Conservation (phyloP, 2,797 vertebrate genomes). For the Echeneis naucrates region DNA sequence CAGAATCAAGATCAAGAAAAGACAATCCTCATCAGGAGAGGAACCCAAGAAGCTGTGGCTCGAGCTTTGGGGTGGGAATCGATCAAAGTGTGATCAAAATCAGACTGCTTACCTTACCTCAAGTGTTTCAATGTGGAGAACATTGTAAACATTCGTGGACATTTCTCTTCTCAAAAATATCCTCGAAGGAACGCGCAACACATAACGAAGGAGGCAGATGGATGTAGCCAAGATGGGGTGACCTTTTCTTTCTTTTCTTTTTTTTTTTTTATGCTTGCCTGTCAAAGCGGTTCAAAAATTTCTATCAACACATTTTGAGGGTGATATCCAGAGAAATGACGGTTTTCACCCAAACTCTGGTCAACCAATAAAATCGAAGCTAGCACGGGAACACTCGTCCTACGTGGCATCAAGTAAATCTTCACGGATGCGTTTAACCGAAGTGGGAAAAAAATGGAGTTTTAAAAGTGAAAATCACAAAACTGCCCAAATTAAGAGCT, state of each 20-base stretch:
- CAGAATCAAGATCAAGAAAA: slow-evolving; percentile 61
- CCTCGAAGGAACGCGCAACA: slow-evolving; percentile 61
- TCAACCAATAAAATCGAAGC: slow-evolving; percentile 26
- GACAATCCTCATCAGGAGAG: slow-evolving; percentile 53
- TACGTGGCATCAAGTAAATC: slow-evolving; percentile 41
- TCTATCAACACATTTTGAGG: slow-evolving; percentile 60
- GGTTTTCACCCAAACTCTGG: slow-evolving; percentile 48
- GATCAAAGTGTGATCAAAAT: slow-evolving; percentile 83
- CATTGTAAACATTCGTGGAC: slow-evolving; percentile 81
- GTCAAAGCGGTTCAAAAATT: slow-evolving; percentile 63
- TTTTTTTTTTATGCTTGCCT: slow-evolving; percentile 57
- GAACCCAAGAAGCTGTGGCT: slow-evolving; percentile 78
- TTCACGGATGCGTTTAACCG: slow-evolving; percentile 33
- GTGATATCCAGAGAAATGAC: slow-evolving; percentile 60
- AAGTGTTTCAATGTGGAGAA: slow-evolving; percentile 88
- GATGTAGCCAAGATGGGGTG: slow-evolving; percentile 73
- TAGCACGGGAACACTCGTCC: slow-evolving; percentile 24
- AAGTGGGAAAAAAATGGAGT: slow-evolving; percentile 28
- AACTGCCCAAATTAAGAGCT: slow-evolving; percentile 47
- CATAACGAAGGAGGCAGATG: slow-evolving; percentile 69
- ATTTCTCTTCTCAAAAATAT: slow-evolving; percentile 78
- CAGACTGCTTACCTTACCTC: slow-evolving; percentile 91
- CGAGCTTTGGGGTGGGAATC: slow-evolving; percentile 77
- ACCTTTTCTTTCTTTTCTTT: slow-evolving; percentile 57
- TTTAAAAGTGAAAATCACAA: slow-evolving; percentile 37